A percentile compares a stretch with the other conserved stretches of the same genome.
phyloP scores from a whole-genome alignment of 2,113 vertebrate genomes.

The Nymphicus hollandicus region DNA sequence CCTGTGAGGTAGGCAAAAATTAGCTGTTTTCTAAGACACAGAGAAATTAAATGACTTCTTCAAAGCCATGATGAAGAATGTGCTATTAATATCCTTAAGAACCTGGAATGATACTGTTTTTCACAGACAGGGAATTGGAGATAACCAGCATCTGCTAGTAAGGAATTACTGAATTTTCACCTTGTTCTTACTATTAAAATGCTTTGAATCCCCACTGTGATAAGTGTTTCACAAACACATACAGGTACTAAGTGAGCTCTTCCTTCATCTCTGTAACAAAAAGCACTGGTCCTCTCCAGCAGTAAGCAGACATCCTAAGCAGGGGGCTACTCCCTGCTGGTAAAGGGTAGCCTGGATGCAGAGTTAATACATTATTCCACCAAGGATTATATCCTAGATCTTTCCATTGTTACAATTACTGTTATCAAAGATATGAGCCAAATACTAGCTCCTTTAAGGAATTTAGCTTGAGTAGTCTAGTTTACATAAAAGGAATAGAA shows the following conservation, averaged over 20 bases:
- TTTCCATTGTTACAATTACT: neutral
- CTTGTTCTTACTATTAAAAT: neutral
- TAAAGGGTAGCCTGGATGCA: neutral
- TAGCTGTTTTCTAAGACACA: neutral
- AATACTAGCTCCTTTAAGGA: neutral
- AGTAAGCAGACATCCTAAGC: neutral
- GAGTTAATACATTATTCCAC: neutral
- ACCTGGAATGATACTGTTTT: neutral
- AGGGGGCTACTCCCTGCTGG: neutral
- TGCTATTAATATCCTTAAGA: neutral
- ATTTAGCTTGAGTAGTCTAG: neutral
- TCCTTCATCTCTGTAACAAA: neutral
- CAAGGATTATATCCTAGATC: neutral
- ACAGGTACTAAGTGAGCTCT: neutral
- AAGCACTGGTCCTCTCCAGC: neutral
- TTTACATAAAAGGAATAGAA: neutral
- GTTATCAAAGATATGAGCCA: neutral
- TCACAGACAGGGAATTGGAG: neutral
- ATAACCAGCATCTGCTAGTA: neutral
- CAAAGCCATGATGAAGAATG: neutral
- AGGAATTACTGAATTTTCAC: neutral
- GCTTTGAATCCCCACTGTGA: neutral
- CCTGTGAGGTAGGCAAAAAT: constrained; percentile 10
- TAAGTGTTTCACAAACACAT: neutral
- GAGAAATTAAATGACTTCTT: neutral